A percentile compares a stretch with the other conserved stretches of the same genome.
Conservation (phyloP, 2,797 vertebrate genomes). For the Myoxocephalus aenaeus region DNA sequence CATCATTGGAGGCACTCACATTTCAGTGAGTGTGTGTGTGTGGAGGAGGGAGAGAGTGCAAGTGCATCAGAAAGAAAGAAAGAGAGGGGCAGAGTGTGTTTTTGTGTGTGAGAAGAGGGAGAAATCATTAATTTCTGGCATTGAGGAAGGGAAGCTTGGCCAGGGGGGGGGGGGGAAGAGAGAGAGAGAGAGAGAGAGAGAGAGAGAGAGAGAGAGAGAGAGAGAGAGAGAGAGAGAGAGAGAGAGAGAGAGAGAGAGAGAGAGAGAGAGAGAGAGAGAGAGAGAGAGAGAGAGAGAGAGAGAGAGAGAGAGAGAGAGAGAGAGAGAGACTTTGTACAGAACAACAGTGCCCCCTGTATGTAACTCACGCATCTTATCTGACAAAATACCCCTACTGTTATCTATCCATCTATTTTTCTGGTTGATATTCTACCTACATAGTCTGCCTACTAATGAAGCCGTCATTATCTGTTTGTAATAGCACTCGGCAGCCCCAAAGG, state of each 20-base stretch:
- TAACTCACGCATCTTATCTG: not conserved
- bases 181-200: not conserved
- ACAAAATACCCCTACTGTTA: not conserved
- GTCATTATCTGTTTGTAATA: slow-evolving; percentile 28
- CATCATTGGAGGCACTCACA: slow-evolving; percentile 35
- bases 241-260: not conserved
- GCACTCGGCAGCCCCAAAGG: slow-evolving; percentile 21
- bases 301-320: not conserved
- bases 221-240: not conserved
- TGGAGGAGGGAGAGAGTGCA: not conserved
- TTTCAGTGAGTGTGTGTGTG: slow-evolving; percentile 6
- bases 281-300: too few species aligned
- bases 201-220: not conserved
- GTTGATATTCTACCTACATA: slow-evolving; percentile 6
- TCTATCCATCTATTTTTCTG: slow-evolving; percentile 16
- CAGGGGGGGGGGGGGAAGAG: too few species aligned
- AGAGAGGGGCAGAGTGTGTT: slow-evolving; percentile 20
- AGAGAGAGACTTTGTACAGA: slow-evolving; percentile 22
- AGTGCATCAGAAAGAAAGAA: not conserved
- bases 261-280: not conserved
- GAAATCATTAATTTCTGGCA: slow-evolving; percentile 65
- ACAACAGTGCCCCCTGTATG: slow-evolving; percentile 72
- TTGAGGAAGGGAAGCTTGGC: slow-evolving; percentile 31
- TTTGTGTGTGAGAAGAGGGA: slow-evolving; percentile 35
- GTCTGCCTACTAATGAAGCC: slow-evolving; percentile 38